These are phyloP conservation scores for Drosophila merina DNA, from an alignment of 2,888 invertebrate species.

Conservation along the genomic window DNA sequence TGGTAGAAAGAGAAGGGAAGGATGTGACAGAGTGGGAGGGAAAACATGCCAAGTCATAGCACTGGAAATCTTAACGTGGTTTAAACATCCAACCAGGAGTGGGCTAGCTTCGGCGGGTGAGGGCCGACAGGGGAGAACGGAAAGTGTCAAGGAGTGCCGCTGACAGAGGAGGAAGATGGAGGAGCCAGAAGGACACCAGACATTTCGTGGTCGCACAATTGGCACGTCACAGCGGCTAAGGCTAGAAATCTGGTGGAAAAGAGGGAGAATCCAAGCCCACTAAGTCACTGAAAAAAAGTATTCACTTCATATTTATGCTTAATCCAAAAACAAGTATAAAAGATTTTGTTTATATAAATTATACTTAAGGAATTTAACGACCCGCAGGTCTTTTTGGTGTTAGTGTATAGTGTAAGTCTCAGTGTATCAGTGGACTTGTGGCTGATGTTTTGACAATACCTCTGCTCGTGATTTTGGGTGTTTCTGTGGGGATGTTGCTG, in stretches of 20 bases:
- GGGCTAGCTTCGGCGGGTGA: conserved; percentile 27
- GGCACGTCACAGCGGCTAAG: conserved; percentile 53
- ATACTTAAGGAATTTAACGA: too few species aligned
- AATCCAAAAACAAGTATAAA: too few species aligned
- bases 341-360: too few species aligned
- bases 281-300: not conserved
- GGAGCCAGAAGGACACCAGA: conserved; percentile 21
- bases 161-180: conserved; percentile 27
- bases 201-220: conserved; percentile 63
- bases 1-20: not conserved
- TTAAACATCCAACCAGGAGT: conserved; percentile 55
- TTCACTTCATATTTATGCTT: not conserved
- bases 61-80: conserved; percentile 72
- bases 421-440: conserved; percentile 17
- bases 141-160: conserved; percentile 20
- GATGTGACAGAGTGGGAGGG: conserved; percentile 7
- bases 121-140: conserved; percentile 12
- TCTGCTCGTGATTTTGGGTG: conserved; percentile 19
- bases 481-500: conserved; percentile 19
- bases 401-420: not conserved
- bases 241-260: not conserved
- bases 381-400: too few species aligned
- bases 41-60: conserved; percentile 65
- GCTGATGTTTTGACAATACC: conserved; percentile 64
- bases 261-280: not conserved